A percentile compares a stretch with the other conserved stretches of the same genome.
Evolutionary conservation across 1,140 invertebrate genomes (phyloP).

Genomic region (Hesperophylax magnus): DNA sequence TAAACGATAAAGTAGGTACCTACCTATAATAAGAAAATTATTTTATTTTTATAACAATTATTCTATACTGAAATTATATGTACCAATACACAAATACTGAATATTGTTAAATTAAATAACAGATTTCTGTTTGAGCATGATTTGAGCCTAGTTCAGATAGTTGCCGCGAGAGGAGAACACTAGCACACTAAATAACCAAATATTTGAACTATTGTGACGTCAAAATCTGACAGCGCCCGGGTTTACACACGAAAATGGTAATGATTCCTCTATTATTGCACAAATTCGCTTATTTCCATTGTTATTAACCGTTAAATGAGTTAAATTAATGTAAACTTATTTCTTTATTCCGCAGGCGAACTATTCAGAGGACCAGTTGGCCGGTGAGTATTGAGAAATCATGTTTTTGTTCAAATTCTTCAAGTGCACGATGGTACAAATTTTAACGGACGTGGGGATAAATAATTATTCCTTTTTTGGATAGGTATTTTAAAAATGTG

Average conservation of each 20-base stretch:
- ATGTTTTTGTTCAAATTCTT: slow-evolving; percentile 62
- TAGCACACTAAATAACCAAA: slow-evolving; percentile 25
- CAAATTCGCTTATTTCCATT: slow-evolving; percentile 22
- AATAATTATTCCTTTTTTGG: slow-evolving; percentile 55
- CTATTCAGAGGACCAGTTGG: slow-evolving; percentile 91
- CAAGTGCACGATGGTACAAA: slow-evolving; percentile 58
- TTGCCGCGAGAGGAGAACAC: slow-evolving; percentile 25
- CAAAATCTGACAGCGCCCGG: slow-evolving; percentile 56
- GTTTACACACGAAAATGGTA: slow-evolving; percentile 47
- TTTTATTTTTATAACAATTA: too few species aligned
- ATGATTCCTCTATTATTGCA: slow-evolving; percentile 21
- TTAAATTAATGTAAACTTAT: slow-evolving; percentile 8
- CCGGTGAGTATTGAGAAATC: slow-evolving; percentile 78
- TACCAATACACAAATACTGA: too few species aligned
- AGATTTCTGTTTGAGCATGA: not conserved
- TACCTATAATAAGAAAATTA: too few species aligned
- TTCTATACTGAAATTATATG: too few species aligned
- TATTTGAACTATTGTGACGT: slow-evolving; percentile 53
- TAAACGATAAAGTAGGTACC: too few species aligned
- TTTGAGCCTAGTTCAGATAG: not conserved
- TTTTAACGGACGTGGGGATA: slow-evolving; percentile 50
- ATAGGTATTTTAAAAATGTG: too few species aligned
- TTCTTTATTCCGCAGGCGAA: slow-evolving; percentile 75
- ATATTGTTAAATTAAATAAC: not conserved
- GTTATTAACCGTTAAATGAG: not conserved